These are phyloP conservation scores for Magallana angulata DNA, from an alignment of 1,140 invertebrate genomes.

Conservation along the genomic window DNA sequence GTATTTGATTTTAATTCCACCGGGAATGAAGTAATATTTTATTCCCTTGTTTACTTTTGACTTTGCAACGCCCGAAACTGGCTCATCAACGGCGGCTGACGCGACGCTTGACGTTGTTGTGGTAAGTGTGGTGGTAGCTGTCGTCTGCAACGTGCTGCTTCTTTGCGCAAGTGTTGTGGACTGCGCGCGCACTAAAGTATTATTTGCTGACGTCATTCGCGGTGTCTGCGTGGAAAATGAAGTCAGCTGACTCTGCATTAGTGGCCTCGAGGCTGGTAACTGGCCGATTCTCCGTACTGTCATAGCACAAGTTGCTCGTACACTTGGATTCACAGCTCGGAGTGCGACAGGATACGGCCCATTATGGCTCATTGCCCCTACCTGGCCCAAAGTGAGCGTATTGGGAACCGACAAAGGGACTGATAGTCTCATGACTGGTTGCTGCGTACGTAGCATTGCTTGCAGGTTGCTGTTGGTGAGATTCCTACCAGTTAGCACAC, in stretches of 20 bases:
- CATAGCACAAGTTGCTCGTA: too few species aligned
- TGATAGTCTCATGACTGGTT: not conserved
- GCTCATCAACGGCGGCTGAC: not conserved
- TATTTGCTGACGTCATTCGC: not conserved
- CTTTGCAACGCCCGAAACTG: slow-evolving; percentile 29
- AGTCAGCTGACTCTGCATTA: slow-evolving; percentile 18
- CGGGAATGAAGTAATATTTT: slow-evolving; percentile 41
- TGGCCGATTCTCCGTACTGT: not conserved
- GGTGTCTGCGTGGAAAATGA: not conserved
- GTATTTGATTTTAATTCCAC: slow-evolving; percentile 20
- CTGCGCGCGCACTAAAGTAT: not conserved
- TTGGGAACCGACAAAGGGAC: not conserved
- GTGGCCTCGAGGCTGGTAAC: not conserved
- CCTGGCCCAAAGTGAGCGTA: not conserved
- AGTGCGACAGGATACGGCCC: not conserved
- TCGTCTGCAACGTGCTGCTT: not conserved
- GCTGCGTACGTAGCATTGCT: not conserved
- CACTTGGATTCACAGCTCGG: not conserved
- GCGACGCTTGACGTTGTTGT: not conserved
- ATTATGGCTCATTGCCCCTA: not conserved
- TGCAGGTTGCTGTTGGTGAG: not conserved
- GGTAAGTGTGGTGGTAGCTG: not conserved
- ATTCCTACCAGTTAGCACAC: not conserved
- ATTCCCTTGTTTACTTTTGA: slow-evolving; percentile 36
- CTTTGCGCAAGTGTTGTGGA: not conserved